Conservation (phyloP, 2,888 invertebrate genomes). For the Gortyna flavago region DNA sequence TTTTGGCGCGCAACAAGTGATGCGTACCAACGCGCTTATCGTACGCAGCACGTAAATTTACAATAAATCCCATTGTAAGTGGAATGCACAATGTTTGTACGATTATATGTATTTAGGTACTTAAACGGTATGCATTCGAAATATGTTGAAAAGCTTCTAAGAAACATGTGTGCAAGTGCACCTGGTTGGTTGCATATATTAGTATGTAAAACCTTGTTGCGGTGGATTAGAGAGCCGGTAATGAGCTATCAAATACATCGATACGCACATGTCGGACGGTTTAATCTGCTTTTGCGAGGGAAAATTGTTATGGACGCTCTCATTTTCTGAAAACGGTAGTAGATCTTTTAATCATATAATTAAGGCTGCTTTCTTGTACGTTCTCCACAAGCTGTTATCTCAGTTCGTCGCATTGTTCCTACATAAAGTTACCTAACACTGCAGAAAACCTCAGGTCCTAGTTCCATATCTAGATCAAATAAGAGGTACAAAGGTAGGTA, state of each 20-base stretch:
- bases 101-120: constrained; percentile 86
- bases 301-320: constrained; percentile 31
- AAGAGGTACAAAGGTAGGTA: background rate
- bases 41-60: constrained; percentile 86
- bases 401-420: constrained; percentile 17
- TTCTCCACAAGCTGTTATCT: constrained; percentile 23
- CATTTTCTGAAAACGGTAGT: constrained; percentile 30
- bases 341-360: background rate
- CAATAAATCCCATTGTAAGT: constrained; percentile 87
- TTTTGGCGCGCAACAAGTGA: constrained; percentile 76
- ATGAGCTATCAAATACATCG: constrained; percentile 62
- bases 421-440: constrained; percentile 13
- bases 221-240: constrained; percentile 65
- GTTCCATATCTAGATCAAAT: background rate
- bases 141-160: constrained; percentile 76
- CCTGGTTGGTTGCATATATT: constrained; percentile 66
- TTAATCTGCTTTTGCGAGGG: constrained; percentile 55
- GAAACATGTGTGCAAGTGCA: constrained; percentile 70
- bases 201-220: constrained; percentile 62
- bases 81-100: constrained; percentile 83
- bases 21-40: constrained; percentile 74
- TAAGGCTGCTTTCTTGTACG: background rate
- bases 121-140: constrained; percentile 81
- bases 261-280: constrained; percentile 49
- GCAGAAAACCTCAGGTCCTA: background rate